phyloP scores from a whole-genome alignment of 2,113 vertebrate species.

The Fukomys damarensis region DNA sequence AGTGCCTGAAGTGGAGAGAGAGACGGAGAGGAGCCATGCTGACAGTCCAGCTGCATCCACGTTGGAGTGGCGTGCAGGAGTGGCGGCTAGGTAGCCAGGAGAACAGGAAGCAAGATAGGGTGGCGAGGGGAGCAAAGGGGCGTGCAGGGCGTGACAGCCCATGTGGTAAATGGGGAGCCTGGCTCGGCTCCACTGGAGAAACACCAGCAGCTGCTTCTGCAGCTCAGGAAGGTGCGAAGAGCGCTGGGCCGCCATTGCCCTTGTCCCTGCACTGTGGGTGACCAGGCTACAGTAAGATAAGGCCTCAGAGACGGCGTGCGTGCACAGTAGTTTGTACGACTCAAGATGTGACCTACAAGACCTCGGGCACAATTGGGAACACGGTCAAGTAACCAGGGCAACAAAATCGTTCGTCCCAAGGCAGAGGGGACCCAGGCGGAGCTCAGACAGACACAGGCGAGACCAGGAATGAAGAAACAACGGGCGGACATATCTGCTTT shows the following conservation, averaged over 20 bases:
- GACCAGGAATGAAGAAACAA: neutral
- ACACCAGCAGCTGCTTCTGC: neutral
- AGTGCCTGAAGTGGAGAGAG: neutral
- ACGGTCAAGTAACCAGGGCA: neutral
- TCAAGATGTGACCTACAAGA: neutral
- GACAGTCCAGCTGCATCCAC: neutral
- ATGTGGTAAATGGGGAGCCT: neutral
- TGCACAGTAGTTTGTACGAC: fast-evolving
- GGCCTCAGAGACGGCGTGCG: fast-evolving
- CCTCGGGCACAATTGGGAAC: neutral
- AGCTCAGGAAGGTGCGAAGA: fast-evolving
- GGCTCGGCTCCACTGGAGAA: neutral
- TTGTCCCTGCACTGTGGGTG: neutral
- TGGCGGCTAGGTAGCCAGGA: neutral
- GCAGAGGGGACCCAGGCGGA: neutral
- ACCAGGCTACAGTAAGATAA: neutral
- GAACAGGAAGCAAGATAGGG: neutral
- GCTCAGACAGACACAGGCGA: neutral
- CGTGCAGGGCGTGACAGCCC: neutral
- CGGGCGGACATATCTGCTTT: constrained; percentile 21
- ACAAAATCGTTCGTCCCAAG: fast-evolving
- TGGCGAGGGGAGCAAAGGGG: neutral
- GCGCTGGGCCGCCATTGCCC: fast-evolving
- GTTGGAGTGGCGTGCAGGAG: neutral
- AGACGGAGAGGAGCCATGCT: neutral